A percentile compares a stretch with the other conserved stretches of the same genome.
Conservation (phyloP, 1,140 invertebrate species). For the Zophobas morio region DNA sequence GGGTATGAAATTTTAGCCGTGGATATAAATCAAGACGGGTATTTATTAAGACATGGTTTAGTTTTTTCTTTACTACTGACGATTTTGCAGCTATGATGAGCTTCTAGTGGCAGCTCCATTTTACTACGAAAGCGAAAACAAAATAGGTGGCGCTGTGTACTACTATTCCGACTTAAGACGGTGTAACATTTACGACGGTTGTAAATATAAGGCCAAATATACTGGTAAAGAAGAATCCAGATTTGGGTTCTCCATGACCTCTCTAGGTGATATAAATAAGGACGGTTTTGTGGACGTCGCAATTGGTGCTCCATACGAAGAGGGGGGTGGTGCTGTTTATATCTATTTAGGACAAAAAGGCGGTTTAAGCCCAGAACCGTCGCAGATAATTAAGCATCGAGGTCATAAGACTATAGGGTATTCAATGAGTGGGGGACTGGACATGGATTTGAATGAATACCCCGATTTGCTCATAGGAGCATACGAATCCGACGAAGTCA, state of each 20-base stretch:
- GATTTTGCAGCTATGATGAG: constrained; percentile 79
- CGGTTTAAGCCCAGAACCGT: constrained; percentile 81
- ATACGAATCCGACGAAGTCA: constrained; percentile 84
- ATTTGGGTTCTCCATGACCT: constrained; percentile 90
- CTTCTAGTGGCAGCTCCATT: constrained; percentile 93
- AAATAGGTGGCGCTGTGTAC: constrained; percentile 89
- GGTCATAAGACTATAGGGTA: constrained; percentile 87
- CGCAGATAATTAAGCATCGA: constrained; percentile 62
- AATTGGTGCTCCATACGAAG: constrained; percentile 93
- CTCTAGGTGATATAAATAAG: constrained; percentile 92
- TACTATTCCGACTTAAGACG: constrained; percentile 81
- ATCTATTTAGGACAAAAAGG: constrained; percentile 86
- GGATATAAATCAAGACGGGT: constrained; percentile 91
- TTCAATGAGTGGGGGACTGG: constrained; percentile 89
- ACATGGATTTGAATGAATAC: constrained; percentile 93
- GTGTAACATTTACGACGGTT: constrained; percentile 53
- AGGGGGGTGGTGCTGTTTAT: constrained; percentile 85
- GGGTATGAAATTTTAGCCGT: constrained; percentile 89
- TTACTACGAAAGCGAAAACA: constrained; percentile 83
- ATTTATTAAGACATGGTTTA: background rate
- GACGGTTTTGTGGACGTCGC: constrained; percentile 92
- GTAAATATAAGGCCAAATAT: constrained; percentile 73
- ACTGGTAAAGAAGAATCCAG: constrained; percentile 83
- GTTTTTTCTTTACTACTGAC: constrained; percentile 42
- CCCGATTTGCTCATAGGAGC: constrained; percentile 93